Base-by-base conservation (phyloP, 2,113 vertebrate genomes). In the Polypterus senegalus region DNA sequence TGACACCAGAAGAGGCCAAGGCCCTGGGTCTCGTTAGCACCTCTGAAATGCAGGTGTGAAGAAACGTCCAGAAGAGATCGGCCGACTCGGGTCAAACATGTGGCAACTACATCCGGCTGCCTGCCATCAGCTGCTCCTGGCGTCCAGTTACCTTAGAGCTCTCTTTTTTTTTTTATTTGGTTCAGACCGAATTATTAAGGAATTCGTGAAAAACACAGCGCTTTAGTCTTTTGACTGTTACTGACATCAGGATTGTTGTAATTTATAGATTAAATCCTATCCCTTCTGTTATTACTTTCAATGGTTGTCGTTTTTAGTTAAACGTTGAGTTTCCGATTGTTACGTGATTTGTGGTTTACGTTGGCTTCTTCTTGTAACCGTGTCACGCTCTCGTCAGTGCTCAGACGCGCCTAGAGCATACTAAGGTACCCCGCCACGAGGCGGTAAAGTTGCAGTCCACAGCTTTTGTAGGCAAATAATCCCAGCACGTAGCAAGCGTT, bases 1-100 rank as follows among this genome's bases (percentile, higher is more conserved):
- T 98, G 77, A 94, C 92, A 6, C 82, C 91, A 11, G 95, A 98
- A 78, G 95, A 98, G 83, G 93, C 92, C 57, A 90, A 90, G 69
- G 91, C 93, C 61, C 84, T 97, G 59, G 95, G 95, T 63, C 82
- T 97, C 69, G 84, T 93, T 63, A 85, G 88, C 65, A 88, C 89
- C 59, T 87, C 92, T 1, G 94, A 97, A 82, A 83, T 97, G 88
- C 92, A 94, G 73, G 88, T 97, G 83, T 98, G 87, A 97, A 5
- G 0, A 46, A 63, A 6, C 3, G 70, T 56, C 66, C 63, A 55
- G 62, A 6, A 60, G 68, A 68, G 67, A 49, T 74, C 58, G 52
- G 1, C 0, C 65, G 68, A 63, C 46, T 64, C 44, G 69, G 70
- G 72, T 70, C 71, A 71, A 60, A 56, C 54, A 60, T 66, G 65